Base-by-base conservation (phyloP, 2,113 vertebrate species). In the Ictalurus punctatus region DNA sequence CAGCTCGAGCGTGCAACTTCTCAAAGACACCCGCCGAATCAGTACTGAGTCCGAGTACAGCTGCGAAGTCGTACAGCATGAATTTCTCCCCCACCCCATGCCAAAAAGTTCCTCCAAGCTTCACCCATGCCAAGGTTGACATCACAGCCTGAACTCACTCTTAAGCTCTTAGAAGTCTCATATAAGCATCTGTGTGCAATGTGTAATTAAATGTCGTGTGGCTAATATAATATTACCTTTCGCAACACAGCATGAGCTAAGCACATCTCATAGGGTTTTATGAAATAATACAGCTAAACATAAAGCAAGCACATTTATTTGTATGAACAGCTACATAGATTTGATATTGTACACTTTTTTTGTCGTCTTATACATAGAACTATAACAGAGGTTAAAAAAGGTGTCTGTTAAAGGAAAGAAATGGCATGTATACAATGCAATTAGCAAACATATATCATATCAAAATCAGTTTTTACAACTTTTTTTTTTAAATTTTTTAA, bases 391-490 rank as follows among this genome's bases (percentile, higher is more conserved):
- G 96, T 96, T 96, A 95, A 97, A 97, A 97, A 97, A 97, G 94
- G 96, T 95, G 96, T 95, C 95, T 94, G 96, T 96, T 97, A 96
- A 96, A 96, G 97, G 96, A 98, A 97, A 97, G 93, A 96, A 73
- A 95, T 96, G 95, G 96, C 96, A 97, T 96, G 96, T 96, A 97
- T 96, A 98, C 95, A 97, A 97, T 96, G 97, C 95, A 97, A 97
- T 97, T 95, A 95, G 96, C 95, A 96, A 96, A 96, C 95, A 95
- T 96, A 44, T 44, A 97, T 97, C 95, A 96, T 96, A 97, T 97
- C 95, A 96, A 97, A 97, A 96, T 97, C 96, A 93, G 95, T 96
- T 97, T 97, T 96, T 97, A 97, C 96, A 97, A 94, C 96, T 10
- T 80, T 78, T 80, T 17, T 23, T 79, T 79, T 59, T 34, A 34